Evolutionary conservation across 1,140 invertebrate species (phyloP).

Genomic region (Calephelis nemesis): DNA sequence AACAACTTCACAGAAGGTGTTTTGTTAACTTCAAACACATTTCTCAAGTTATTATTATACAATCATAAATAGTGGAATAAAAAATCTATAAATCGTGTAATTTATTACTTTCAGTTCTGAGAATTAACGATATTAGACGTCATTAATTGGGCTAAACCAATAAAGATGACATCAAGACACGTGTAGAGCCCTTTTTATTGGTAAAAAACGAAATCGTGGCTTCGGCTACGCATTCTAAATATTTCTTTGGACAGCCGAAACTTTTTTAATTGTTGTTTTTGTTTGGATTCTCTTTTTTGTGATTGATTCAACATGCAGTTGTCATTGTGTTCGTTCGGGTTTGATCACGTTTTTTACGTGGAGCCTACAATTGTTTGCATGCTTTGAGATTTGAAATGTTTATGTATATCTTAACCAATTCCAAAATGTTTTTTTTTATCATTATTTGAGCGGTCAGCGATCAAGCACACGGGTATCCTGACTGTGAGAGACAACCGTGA

Average conservation of each 20-base stretch:
- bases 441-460: too few relatives aligned
- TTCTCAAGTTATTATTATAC: background rate
- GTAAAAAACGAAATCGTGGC: slow-evolving; percentile 50
- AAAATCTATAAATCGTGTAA: slow-evolving; percentile 30
- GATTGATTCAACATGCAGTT: slow-evolving; percentile 75
- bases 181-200: slow-evolving; percentile 51
- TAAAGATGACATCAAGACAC: slow-evolving; percentile 71
- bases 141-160: slow-evolving; percentile 73
- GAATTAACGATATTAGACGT: slow-evolving; percentile 57
- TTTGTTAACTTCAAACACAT: background rate
- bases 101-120: slow-evolving; percentile 41
- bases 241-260: slow-evolving; percentile 62
- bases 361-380: slow-evolving; percentile 67
- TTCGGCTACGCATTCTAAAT: slow-evolving; percentile 65
- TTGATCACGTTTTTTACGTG: slow-evolving; percentile 60
- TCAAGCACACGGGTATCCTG: too few relatives aligned
- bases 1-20: background rate
- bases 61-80: slow-evolving; percentile 19
- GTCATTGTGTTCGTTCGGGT: slow-evolving; percentile 73
- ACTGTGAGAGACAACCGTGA: too few relatives aligned
- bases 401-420: too few relatives aligned
- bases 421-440: too few relatives aligned
- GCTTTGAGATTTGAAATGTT: slow-evolving; percentile 53
- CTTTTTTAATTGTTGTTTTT: slow-evolving; percentile 77
- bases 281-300: slow-evolving; percentile 75